phyloP scores from a whole-genome alignment of 2,888 invertebrate genomes.

The Oeneis ivallda region DNA sequence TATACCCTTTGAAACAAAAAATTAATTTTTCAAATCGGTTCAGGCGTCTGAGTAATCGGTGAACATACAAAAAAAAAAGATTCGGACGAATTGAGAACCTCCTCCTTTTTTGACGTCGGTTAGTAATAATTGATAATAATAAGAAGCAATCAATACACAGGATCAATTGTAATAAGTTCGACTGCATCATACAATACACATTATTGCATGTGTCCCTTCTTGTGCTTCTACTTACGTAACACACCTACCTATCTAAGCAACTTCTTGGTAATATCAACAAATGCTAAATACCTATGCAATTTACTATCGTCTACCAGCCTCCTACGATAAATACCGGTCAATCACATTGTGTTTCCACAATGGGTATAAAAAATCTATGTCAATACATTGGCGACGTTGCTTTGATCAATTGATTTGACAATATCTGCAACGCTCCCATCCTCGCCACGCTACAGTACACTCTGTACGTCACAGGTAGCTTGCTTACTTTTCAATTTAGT shows the following conservation, averaged over 20 bases:
- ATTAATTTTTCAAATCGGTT: too few relatives aligned
- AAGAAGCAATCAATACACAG: conserved; percentile 8
- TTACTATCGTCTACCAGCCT: background rate
- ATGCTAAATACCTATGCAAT: background rate
- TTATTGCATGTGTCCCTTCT: background rate
- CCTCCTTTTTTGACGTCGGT: too few relatives aligned
- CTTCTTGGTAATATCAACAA: conserved; percentile 3
- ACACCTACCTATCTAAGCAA: background rate
- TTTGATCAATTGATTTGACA: conserved; percentile 30
- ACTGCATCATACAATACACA: conserved; percentile 5
- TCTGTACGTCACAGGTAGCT: conserved; percentile 35
- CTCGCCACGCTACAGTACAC: conserved; percentile 44
- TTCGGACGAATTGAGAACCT: too few relatives aligned
- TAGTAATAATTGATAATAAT: background rate
- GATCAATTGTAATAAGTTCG: background rate
- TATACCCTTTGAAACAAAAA: too few relatives aligned
- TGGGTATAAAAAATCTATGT: conserved; percentile 24
- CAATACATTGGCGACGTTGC: conserved; percentile 18
- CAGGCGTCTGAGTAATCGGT: too few relatives aligned
- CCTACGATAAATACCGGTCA: conserved; percentile 28
- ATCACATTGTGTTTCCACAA: conserved; percentile 28
- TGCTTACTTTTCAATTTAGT: conserved; percentile 10
- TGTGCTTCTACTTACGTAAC: background rate
- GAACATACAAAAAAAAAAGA: too few relatives aligned
- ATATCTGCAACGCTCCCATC: conserved; percentile 29